Conservation (phyloP, 2,888 invertebrate species). For the Drosophila fungiperda region DNA sequence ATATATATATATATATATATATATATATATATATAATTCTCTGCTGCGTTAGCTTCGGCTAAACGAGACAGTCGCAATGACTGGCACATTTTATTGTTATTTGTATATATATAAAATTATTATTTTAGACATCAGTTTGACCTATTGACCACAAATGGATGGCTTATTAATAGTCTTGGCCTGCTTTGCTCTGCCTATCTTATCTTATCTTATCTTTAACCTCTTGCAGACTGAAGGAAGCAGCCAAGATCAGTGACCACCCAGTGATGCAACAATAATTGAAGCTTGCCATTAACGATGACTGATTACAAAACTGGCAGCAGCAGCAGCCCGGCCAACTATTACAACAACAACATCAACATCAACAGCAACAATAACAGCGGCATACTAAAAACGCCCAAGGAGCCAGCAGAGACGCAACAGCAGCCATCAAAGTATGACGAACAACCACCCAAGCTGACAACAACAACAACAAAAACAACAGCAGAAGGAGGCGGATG, state of each 20-base stretch:
- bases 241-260: constrained; percentile 33
- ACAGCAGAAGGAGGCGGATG: not conserved
- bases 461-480: constrained; percentile 23
- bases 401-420: constrained; percentile 20
- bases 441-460: constrained; percentile 34
- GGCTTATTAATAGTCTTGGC: not conserved
- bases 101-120: not conserved
- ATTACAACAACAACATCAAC: constrained; percentile 34
- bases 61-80: constrained; percentile 32
- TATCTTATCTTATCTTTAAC: constrained; percentile 6
- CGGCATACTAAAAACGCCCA: constrained; percentile 40
- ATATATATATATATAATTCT: not conserved
- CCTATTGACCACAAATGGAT: not conserved
- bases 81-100: constrained; percentile 10
- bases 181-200: not conserved
- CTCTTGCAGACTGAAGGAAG: constrained; percentile 32
- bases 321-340: constrained; percentile 30
- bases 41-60: not conserved
- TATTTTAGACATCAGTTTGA: constrained; percentile 1
- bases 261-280: constrained; percentile 48
- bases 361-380: constrained; percentile 27
- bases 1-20: too few relatives aligned
- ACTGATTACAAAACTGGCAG: constrained; percentile 64
- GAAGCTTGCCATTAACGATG: constrained; percentile 52
- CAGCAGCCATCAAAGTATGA: constrained; percentile 27